Conservation (phyloP, 1,140 invertebrate genomes). For the Ceratina calcarata region DNA sequence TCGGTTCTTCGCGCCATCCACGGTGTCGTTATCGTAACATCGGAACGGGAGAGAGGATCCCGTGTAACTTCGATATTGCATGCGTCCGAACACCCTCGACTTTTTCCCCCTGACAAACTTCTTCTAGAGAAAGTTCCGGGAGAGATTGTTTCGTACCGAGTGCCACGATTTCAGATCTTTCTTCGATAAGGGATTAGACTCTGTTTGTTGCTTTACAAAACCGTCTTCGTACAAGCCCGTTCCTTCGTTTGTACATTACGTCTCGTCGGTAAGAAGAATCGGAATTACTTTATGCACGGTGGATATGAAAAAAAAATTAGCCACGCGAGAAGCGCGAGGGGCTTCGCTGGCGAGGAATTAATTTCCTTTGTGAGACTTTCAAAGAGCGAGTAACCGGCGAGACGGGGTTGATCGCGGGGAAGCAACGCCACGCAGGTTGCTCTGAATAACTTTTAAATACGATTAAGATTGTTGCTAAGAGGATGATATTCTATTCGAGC, state of each 20-base stretch:
- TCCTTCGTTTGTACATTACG: too few species aligned
- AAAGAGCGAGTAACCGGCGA: slow-evolving; percentile 57
- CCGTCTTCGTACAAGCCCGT: too few species aligned
- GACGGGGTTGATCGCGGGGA: slow-evolving; percentile 52
- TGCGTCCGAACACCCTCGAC: neutral
- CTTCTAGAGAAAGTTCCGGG: neutral
- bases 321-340: too few species aligned
- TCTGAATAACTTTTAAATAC: slow-evolving; percentile 63
- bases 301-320: too few species aligned
- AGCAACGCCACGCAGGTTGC: slow-evolving; percentile 9
- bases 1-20: neutral
- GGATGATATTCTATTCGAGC: slow-evolving; percentile 44
- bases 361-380: slow-evolving; percentile 68
- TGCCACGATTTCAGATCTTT: too few species aligned
- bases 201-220: too few species aligned
- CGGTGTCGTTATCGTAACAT: slow-evolving; percentile 29
- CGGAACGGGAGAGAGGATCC: slow-evolving; percentile 25
- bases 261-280: neutral
- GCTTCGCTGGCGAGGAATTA: slow-evolving; percentile 56
- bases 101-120: slow-evolving; percentile 7
- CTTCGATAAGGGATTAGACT: too few species aligned
- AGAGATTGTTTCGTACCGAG: too few species aligned
- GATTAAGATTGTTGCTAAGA: slow-evolving; percentile 67
- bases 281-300: neutral
- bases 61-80: slow-evolving; percentile 54